Conservation (phyloP, 2,888 invertebrate genomes). For the Micropterix aruncella region DNA sequence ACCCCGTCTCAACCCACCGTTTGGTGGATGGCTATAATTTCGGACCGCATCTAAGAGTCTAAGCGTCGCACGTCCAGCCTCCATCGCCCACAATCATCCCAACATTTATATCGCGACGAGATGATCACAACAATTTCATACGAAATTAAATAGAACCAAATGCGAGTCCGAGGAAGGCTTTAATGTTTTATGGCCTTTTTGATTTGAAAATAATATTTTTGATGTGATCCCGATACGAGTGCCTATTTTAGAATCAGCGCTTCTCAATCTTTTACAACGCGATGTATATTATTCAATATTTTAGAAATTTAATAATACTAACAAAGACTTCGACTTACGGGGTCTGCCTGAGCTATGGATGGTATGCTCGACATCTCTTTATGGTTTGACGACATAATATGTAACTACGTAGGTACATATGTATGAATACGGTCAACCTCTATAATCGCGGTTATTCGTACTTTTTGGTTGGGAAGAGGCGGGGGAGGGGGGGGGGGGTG, state of each 20-base stretch:
- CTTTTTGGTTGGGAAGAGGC: too few species aligned
- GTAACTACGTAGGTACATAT: too few species aligned
- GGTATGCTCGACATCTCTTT: too few species aligned
- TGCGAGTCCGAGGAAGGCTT: not conserved
- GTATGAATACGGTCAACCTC: too few species aligned
- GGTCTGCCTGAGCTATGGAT: too few species aligned
- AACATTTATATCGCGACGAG: not conserved
- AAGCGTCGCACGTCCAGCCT: too few species aligned
- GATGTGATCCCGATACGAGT: not conserved
- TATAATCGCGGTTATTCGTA: too few species aligned
- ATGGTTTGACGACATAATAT: too few species aligned
- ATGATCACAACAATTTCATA: not conserved
- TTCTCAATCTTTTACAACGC: not conserved
- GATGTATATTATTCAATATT: too few species aligned
- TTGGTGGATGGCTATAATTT: not conserved
- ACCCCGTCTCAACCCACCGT: not conserved
- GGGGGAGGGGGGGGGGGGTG: too few species aligned
- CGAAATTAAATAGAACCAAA: not conserved
- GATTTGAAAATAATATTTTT: not conserved
- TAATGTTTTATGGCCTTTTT: not conserved
- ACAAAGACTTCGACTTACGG: too few species aligned
- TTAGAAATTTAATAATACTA: too few species aligned
- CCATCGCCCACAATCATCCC: not conserved
- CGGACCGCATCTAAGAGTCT: not conserved
- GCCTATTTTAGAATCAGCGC: not conserved